Conservation (phyloP, 2,797 vertebrate genomes). For the Gadopsis bispinosus region DNA sequence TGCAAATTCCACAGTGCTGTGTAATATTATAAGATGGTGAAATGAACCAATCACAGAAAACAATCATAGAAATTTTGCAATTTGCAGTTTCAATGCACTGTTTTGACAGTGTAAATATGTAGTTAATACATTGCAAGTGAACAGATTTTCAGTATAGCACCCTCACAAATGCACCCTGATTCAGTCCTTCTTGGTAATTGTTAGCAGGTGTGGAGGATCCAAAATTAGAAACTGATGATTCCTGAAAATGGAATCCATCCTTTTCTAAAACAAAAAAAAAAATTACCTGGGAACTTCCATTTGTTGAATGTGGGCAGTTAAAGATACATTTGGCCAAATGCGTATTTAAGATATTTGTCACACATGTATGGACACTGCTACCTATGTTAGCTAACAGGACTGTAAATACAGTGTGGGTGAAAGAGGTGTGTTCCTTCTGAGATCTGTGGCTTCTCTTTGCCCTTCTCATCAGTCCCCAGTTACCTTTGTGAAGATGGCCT, state of each 20-base stretch:
- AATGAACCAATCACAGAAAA: not conserved
- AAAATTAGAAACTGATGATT: constrained; percentile 55
- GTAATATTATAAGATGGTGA: not conserved
- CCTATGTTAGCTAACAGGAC: not conserved
- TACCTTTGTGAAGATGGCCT: constrained; percentile 46
- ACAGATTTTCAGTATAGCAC: not conserved
- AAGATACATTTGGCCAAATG: constrained; percentile 4
- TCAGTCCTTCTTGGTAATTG: constrained; percentile 54
- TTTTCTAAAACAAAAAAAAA: not conserved
- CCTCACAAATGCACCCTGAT: constrained; percentile 33
- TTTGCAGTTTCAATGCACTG: no score
- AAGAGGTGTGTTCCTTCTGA: constrained; percentile 14
- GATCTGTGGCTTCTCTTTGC: constrained; percentile 19
- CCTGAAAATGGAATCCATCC: constrained; percentile 13
- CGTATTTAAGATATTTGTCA: not conserved
- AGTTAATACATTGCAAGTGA: constrained; percentile 7
- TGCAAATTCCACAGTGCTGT: not conserved
- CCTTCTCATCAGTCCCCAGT: constrained; percentile 34
- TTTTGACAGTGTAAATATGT: not conserved
- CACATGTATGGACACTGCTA: not conserved
- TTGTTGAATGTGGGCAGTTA: constrained; percentile 3
- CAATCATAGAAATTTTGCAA: not conserved
- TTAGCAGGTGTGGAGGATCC: constrained; percentile 50
- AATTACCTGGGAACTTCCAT: constrained; percentile 1
- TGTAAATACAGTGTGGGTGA: constrained; percentile 19